Percentiles rank a stretch among this genome's conserved stretches.
Conservation (phyloP, 2,113 vertebrate genomes). For the Macquaria australasica region DNA sequence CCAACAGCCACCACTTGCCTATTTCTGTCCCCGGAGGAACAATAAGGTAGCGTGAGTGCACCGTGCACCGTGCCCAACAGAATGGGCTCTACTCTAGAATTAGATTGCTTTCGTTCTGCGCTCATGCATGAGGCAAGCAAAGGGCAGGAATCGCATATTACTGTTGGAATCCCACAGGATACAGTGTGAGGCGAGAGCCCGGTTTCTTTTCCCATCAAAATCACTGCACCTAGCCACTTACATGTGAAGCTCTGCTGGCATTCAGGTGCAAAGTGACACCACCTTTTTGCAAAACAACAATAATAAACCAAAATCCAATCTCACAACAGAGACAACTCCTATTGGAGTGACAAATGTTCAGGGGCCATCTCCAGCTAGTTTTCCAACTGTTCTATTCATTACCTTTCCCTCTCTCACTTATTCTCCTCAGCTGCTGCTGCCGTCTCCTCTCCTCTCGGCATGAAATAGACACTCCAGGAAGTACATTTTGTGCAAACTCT, state of each 20-base stretch:
- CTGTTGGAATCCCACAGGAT: conserved; percentile 62
- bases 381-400: conserved; percentile 81
- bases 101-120: conserved; percentile 66
- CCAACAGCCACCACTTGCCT: conserved; percentile 61
- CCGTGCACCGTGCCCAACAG: conserved; percentile 19
- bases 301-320: conserved; percentile 82
- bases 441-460: conserved; percentile 66
- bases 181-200: conserved; percentile 29
- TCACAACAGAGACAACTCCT: conserved; percentile 71
- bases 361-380: conserved; percentile 73
- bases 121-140: conserved; percentile 58
- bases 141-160: conserved; percentile 62
- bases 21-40: conserved; percentile 66
- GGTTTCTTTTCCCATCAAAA: conserved; percentile 43
- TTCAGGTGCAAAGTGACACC: conserved; percentile 37
- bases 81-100: conserved; percentile 46
- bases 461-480: conserved; percentile 79
- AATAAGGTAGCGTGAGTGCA: conserved; percentile 60
- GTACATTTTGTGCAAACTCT: conserved; percentile 78
- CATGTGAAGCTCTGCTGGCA: conserved; percentile 44
- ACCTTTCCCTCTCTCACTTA: conserved; percentile 73
- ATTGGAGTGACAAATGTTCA: conserved; percentile 82
- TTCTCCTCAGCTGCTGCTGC: conserved; percentile 64
- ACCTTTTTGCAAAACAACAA: conserved; percentile 77
- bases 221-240: conserved; percentile 40